A percentile compares a stretch with the other conserved stretches of the same genome.
Conservation (phyloP, 2,113 vertebrate genomes). For the Gavia stellata region DNA sequence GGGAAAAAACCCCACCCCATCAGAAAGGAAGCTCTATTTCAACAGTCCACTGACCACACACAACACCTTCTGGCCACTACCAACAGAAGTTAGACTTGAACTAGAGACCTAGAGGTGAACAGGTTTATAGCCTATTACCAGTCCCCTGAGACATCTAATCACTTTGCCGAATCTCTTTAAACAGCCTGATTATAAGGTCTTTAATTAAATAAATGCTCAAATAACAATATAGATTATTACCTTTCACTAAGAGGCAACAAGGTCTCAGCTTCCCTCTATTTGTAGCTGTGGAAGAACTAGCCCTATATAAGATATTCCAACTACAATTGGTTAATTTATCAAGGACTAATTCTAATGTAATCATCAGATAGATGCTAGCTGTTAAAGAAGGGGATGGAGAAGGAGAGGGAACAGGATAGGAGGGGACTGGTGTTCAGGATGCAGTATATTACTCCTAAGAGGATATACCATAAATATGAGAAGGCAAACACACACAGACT, state of each 20-base stretch:
- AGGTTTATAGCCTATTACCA: not conserved
- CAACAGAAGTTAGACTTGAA: not conserved
- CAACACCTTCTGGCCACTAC: not conserved
- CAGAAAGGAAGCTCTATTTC: not conserved
- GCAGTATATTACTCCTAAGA: not conserved
- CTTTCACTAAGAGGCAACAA: not conserved
- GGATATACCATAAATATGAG: not conserved
- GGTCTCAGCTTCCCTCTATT: not conserved
- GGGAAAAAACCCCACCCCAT: fast-evolving
- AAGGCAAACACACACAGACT: not conserved
- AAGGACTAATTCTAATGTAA: not conserved
- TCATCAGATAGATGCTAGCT: not conserved
- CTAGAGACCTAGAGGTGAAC: not conserved
- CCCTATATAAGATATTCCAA: not conserved
- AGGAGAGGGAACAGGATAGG: not conserved
- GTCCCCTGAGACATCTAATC: not conserved
- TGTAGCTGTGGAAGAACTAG: not conserved
- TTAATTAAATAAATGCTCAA: not conserved
- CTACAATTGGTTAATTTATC: not conserved
- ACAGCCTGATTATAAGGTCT: not conserved
- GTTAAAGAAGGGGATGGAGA: not conserved
- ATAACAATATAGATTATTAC: not conserved
- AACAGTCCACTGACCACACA: not conserved
- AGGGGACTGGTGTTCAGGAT: not conserved
- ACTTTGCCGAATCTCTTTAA: not conserved